Conservation (phyloP, 2,797 vertebrate genomes). For the Sciurus carolinensis region DNA sequence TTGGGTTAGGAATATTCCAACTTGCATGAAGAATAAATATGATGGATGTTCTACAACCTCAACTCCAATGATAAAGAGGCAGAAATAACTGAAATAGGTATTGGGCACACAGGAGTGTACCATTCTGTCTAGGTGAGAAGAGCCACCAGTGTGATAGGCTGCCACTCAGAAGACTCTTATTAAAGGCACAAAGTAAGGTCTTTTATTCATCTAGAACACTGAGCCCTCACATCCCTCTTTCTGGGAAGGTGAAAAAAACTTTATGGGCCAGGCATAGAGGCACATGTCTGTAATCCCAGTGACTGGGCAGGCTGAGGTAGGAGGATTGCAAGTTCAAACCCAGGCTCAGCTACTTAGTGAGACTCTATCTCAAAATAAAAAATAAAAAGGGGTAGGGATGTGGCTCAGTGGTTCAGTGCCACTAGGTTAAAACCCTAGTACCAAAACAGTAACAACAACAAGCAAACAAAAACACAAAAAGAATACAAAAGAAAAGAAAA, state of each 20-base stretch:
- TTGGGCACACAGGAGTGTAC: neutral
- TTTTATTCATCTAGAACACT: neutral
- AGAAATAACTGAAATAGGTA: constrained; percentile 38
- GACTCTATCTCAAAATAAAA: too few relatives aligned
- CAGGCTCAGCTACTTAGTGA: too few relatives aligned
- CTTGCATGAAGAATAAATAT: constrained; percentile 62
- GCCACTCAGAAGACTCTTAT: rapidly evolving
- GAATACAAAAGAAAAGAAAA: too few relatives aligned
- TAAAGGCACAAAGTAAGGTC: neutral
- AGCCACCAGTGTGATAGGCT: neutral
- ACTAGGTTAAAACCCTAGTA: too few relatives aligned
- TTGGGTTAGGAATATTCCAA: neutral
- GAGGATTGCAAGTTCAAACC: too few relatives aligned
- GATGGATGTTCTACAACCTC: constrained; percentile 82
- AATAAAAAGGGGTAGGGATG: too few relatives aligned
- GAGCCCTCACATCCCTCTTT: neutral
- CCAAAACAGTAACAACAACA: too few relatives aligned
- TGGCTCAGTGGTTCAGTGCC: too few relatives aligned
- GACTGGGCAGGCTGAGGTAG: too few relatives aligned
- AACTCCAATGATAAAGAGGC: constrained; percentile 66
- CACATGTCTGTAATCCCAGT: too few relatives aligned
- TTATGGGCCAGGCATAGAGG: too few relatives aligned
- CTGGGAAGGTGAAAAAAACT: neutral
- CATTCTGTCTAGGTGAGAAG: neutral
- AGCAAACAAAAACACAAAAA: too few relatives aligned